These are phyloP conservation scores for Rhabdomys dilectus DNA, from an alignment of 2,113 vertebrate genomes.

Conservation along the genomic window DNA sequence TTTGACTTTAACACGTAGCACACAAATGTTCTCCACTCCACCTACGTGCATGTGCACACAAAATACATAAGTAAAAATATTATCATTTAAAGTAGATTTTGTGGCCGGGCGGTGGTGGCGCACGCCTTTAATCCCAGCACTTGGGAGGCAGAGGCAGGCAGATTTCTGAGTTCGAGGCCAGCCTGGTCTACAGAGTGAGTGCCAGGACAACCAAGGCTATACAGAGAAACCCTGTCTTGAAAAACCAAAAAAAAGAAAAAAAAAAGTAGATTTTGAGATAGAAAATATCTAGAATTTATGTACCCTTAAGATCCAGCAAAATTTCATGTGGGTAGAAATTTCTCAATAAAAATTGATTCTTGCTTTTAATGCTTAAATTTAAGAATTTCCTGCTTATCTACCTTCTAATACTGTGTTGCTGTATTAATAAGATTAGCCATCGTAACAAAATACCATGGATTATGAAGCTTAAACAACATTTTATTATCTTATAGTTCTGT, in stretches of 20 bases:
- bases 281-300: neutral
- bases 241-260: too few relatives aligned
- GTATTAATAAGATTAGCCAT: neutral
- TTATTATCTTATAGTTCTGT: neutral
- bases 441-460: neutral
- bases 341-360: conserved; percentile 1
- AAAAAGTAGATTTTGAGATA: neutral
- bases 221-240: too few relatives aligned
- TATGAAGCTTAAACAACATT: neutral
- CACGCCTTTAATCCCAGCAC: too few relatives aligned
- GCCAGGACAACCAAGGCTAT: too few relatives aligned
- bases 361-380: neutral
- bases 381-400: neutral
- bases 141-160: too few relatives aligned
- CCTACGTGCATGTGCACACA: neutral
- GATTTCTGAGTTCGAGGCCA: too few relatives aligned
- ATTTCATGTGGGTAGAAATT: neutral
- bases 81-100: too few relatives aligned
- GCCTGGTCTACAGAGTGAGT: too few relatives aligned
- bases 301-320: neutral
- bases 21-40: neutral
- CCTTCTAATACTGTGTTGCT: neutral
- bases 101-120: too few relatives aligned
- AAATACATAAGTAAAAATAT: neutral
- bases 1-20: neutral